phyloP scores from a whole-genome alignment of 2,113 vertebrate genomes.

The Zootoca vivipara region DNA sequence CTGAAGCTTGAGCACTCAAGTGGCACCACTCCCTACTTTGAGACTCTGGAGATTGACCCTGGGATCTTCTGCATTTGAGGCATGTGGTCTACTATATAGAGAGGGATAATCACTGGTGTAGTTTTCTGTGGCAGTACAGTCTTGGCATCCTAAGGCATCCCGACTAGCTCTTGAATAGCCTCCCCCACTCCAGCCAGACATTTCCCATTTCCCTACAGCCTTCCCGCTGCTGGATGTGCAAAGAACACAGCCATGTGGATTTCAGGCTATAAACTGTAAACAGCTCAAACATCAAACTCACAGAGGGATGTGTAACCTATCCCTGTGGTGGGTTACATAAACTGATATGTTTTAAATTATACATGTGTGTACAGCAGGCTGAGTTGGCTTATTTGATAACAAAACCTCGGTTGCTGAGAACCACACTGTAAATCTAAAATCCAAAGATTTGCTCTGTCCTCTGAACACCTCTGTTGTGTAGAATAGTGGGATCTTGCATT shows the following conservation, averaged over 20 bases:
- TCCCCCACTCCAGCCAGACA: background rate
- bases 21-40: background rate
- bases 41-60: too few relatives aligned
- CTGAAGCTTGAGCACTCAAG: background rate
- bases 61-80: background rate
- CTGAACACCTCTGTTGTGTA: background rate
- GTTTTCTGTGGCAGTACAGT: background rate
- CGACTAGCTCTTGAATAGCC: background rate
- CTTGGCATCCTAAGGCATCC: background rate
- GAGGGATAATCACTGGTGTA: background rate
- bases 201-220: background rate
- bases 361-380: conserved; percentile 24
- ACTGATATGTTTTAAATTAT: conserved; percentile 29
- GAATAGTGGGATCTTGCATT: accelerated
- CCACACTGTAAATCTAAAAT: background rate
- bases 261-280: background rate
- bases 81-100: background rate
- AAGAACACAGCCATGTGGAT: background rate
- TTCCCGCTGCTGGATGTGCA: background rate
- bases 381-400: background rate
- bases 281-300: conserved; percentile 5
- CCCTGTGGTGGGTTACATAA: conserved; percentile 23
- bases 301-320: background rate
- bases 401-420: accelerated
- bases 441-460: accelerated